Base-by-base conservation (phyloP, 2,797 vertebrate species). In the Erpetoichthys calabaricus region DNA sequence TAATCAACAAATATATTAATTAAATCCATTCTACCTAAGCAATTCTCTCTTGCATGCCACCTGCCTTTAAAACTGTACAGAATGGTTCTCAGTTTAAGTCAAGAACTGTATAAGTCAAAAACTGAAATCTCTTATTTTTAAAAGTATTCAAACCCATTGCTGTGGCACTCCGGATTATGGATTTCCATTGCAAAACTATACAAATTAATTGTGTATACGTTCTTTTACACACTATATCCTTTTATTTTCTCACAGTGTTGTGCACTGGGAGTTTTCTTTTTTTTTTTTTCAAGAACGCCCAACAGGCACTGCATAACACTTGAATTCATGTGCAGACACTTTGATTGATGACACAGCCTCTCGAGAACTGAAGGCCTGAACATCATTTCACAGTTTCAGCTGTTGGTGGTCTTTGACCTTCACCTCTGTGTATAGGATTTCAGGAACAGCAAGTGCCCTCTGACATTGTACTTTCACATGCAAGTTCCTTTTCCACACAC, bases 321-420 rank as follows among this genome's bases (percentile, higher is more conserved):
- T 67, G 70, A 63, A 68, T 67, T 47, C 60, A 1, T 65, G 46
- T 54, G 53, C 58, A 60, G 64, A 63, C 3, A 2, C 58, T 70
- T 59, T 74, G 65, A 70, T 76, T 65, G 70, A 71, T 71, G 59
- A 61, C 53, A 8, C 57, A 56, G 62, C 50, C 69, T 51, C 25
- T 51, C 45, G 67, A 60, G 58, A 63, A 67, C 56, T 64, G 62
- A 64, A 68, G 68, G 66, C 62, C 47, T 6, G 45, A 58, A 59
- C 61, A 64, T 62, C 4, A 7, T 71, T 76, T 77, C 72, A 73
- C 58, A 67, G 69, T 47, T 66, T 46, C 8, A 1, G 42, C 53
- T 60, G 60, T 66, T 72, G 63, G 64, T 77, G 73, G 68, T 74
- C 57, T 55, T 60, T 1, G 67, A 56, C 49, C 53, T 55, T 70